These are phyloP conservation scores for Pseudolaguvia tuberculata DNA, from an alignment of 2,113 vertebrate genomes.

Conservation along the genomic window DNA sequence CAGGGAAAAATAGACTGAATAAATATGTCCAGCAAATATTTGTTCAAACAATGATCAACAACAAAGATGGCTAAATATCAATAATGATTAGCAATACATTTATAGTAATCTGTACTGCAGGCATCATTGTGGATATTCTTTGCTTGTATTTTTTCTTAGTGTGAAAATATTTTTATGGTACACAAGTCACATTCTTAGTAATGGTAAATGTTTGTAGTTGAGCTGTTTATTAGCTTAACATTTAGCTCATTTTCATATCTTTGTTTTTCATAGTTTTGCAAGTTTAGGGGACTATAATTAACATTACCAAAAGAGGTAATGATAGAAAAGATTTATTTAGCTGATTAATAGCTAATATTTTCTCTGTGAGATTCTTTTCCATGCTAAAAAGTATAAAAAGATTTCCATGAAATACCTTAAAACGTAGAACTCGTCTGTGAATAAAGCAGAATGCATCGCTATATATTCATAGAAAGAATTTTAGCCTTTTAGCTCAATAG, in stretches of 20 bases:
- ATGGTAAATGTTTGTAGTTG: background rate
- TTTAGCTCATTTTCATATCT: background rate
- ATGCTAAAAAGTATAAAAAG: background rate
- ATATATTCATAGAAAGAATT: background rate
- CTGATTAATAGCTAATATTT: no score
- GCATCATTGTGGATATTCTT: background rate
- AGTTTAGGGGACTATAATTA: background rate
- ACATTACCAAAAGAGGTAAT: background rate
- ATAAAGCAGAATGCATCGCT: background rate
- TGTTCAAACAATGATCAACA: background rate
- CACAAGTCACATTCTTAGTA: background rate
- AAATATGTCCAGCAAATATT: background rate
- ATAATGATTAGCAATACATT: no score
- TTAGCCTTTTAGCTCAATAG: conserved; percentile 11
- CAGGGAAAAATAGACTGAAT: background rate
- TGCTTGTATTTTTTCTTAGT: background rate
- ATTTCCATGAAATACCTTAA: background rate
- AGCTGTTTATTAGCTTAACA: background rate
- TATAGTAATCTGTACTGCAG: background rate
- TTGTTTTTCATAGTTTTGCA: background rate
- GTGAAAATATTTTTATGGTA: background rate
- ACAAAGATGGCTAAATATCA: background rate
- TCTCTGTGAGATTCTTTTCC: background rate
- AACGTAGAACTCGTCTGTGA: conserved; percentile 12
- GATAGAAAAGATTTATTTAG: background rate